Conservation (phyloP, 2,888 invertebrate species). For the Parnassius apollo region DNA sequence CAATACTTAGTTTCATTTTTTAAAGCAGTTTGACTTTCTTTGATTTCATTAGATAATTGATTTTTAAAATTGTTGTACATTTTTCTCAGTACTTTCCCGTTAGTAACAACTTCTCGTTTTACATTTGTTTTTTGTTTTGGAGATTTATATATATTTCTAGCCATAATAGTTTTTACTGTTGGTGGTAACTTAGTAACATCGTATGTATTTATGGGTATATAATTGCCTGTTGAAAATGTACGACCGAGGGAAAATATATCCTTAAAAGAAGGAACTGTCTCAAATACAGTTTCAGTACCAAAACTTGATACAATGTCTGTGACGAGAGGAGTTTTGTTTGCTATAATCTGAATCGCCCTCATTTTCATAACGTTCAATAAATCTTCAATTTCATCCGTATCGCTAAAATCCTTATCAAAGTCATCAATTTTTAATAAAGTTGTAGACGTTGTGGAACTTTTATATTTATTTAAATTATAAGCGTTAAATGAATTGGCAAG, state of each 20-base stretch:
- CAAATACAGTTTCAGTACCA: conserved; percentile 44
- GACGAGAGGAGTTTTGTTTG: conserved; percentile 24
- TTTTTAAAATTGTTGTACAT: conserved; percentile 46
- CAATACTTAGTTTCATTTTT: conserved; percentile 28
- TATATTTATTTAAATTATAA: conserved; percentile 1
- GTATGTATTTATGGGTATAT: conserved; percentile 20
- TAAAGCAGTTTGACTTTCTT: conserved; percentile 35
- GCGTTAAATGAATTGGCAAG: conserved; percentile 3
- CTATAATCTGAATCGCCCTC: conserved; percentile 44
- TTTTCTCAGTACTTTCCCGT: conserved; percentile 36
- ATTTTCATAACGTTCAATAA: conserved; percentile 53
- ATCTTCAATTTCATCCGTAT: conserved; percentile 51
- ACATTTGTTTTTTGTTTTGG: conserved; percentile 16
- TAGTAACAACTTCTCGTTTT: conserved; percentile 8
- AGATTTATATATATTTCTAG: conserved; percentile 26
- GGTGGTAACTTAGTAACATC: neutral
- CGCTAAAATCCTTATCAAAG: conserved; percentile 28
- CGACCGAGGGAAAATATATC: conserved; percentile 31
- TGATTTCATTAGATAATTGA: conserved; percentile 42
- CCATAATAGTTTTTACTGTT: conserved; percentile 4
- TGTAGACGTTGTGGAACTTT: neutral
- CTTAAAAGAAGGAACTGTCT: conserved; percentile 37
- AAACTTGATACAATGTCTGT: neutral
- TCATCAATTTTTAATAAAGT: conserved; percentile 7
- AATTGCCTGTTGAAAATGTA: conserved; percentile 32